Conservation (phyloP, 2,113 vertebrate genomes). For the Tamias sibiricus region DNA sequence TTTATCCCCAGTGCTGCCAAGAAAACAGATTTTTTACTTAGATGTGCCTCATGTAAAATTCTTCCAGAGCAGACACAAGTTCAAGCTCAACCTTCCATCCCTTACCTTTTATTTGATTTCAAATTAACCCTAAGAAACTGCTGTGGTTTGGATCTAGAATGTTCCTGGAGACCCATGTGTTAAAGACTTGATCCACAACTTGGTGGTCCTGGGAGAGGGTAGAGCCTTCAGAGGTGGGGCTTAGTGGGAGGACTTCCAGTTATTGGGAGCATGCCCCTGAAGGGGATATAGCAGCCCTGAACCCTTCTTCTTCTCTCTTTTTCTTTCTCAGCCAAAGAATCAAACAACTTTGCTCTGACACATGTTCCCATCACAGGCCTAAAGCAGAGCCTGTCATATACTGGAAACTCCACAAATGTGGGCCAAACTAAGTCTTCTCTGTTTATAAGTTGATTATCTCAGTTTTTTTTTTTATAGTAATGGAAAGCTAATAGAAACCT, state of each 20-base stretch:
- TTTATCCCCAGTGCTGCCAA: too few relatives aligned
- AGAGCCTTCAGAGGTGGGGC: not conserved
- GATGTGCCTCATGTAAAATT: not conserved
- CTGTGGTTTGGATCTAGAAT: not conserved
- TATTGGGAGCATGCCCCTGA: not conserved
- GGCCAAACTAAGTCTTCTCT: too few relatives aligned
- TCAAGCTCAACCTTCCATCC: not conserved
- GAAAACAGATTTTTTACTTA: not conserved
- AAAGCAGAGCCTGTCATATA: too few relatives aligned
- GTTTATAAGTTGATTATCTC: too few relatives aligned
- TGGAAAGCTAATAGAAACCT: not conserved
- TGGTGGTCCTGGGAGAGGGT: too few relatives aligned
- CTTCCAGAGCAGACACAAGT: not conserved
- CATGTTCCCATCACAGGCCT: too few relatives aligned
- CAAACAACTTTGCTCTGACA: too few relatives aligned
- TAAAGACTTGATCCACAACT: not conserved
- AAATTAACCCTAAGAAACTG: not conserved
- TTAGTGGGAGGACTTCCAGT: not conserved
- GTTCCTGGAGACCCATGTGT: not conserved
- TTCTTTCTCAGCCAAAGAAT: too few relatives aligned
- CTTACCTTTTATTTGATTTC: not conserved
- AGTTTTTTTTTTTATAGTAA: too few relatives aligned
- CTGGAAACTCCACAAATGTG: too few relatives aligned
- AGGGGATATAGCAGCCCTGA: not conserved
- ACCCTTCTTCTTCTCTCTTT: not conserved